Conservation (phyloP, 2,113 vertebrate species). For the Sula dactylatra region DNA sequence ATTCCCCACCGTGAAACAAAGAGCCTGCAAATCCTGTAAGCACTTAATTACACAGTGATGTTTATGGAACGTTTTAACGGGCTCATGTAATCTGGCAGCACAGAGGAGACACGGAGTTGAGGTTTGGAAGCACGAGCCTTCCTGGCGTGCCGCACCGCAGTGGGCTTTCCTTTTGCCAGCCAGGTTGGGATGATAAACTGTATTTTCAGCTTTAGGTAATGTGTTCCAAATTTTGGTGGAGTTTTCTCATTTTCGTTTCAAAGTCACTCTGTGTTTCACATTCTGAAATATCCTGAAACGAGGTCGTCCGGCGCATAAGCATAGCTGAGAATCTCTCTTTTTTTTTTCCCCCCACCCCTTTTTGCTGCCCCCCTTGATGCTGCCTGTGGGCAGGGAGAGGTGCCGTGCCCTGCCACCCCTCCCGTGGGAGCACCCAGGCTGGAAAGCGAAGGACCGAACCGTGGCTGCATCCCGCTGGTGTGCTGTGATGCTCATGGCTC, state of each 20-base stretch:
- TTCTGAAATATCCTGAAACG: fast-evolving
- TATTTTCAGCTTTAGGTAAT: background rate
- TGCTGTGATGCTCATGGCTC: fast-evolving
- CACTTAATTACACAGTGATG: background rate
- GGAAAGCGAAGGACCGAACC: background rate
- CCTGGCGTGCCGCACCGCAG: fast-evolving
- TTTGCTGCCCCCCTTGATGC: background rate
- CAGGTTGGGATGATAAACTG: background rate
- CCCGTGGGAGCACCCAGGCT: fast-evolving
- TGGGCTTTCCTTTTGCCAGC: background rate
- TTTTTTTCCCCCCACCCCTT: too few relatives aligned
- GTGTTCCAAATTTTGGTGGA: fast-evolving
- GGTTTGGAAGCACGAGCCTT: background rate
- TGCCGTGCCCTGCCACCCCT: background rate
- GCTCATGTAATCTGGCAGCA: background rate
- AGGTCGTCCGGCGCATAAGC: background rate
- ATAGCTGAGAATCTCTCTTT: background rate
- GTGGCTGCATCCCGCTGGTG: fast-evolving
- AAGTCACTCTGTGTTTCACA: fast-evolving
- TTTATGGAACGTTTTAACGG: background rate
- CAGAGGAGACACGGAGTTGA: background rate
- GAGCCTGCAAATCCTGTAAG: background rate
- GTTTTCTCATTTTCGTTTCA: background rate
- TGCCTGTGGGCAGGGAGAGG: background rate
- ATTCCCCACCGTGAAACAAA: background rate